Evolutionary conservation across 2,888 invertebrate genomes (phyloP).

Genomic region (Corbicula japonica): DNA sequence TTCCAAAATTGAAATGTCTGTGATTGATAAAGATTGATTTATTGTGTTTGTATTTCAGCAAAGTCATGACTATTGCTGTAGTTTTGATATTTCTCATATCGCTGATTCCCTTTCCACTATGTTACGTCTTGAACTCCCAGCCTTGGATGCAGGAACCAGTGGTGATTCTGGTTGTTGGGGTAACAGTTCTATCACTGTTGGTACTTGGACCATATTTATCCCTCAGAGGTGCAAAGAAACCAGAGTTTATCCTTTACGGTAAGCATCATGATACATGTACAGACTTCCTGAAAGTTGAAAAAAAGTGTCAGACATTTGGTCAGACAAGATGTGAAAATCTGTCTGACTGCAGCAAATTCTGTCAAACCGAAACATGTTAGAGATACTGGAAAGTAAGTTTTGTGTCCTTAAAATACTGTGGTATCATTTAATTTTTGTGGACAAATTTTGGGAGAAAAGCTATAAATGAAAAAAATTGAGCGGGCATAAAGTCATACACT

Average conservation of each 20-base stretch:
- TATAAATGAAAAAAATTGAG: too few species aligned
- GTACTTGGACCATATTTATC: constrained; percentile 32
- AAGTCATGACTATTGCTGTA: constrained; percentile 25
- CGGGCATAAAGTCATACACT: too few species aligned
- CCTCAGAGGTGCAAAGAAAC: constrained; percentile 43
- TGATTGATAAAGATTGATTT: too few species aligned
- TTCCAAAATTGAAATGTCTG: too few species aligned
- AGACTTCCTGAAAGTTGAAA: too few species aligned
- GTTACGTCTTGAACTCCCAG: constrained; percentile 49
- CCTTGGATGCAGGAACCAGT: constrained; percentile 54
- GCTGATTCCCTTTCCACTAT: constrained; percentile 50
- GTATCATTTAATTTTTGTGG: too few species aligned
- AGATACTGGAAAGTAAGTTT: not conserved
- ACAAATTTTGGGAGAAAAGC: too few species aligned
- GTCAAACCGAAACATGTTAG: not conserved
- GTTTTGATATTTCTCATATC: constrained; percentile 53
- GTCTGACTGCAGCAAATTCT: too few species aligned
- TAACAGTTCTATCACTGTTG: constrained; percentile 32
- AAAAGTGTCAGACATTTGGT: too few species aligned
- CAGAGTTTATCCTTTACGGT: constrained; percentile 60
- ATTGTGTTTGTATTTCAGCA: too few species aligned
- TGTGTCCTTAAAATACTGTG: not conserved
- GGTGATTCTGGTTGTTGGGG: constrained; percentile 43
- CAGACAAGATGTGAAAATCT: too few species aligned
- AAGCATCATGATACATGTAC: constrained; percentile 5